Evolutionary conservation across 2,888 invertebrate genomes (phyloP).

Genomic region (Trissolcus brochymenae): DNA sequence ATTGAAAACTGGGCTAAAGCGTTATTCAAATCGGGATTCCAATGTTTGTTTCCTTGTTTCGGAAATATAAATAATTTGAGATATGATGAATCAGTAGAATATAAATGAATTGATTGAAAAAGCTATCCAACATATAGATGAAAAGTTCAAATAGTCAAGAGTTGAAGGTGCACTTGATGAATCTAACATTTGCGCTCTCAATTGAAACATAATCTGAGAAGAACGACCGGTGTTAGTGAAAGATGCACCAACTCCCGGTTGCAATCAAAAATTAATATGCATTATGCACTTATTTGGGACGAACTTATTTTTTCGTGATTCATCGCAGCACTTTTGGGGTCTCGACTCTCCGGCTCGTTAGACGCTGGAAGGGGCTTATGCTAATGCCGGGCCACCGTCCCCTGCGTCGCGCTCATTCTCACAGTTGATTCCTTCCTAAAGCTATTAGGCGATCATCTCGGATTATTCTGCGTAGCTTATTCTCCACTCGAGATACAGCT

Average conservation of each 20-base stretch:
- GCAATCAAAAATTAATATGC: conserved; percentile 51
- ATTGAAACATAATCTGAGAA: background rate
- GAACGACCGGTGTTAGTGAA: background rate
- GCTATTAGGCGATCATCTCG: conserved; percentile 76
- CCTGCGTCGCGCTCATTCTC: conserved; percentile 56
- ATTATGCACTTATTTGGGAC: conserved; percentile 56
- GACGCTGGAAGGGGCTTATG: conserved; percentile 72
- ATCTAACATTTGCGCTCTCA: too few species aligned
- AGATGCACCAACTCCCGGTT: conserved; percentile 17
- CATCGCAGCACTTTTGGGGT: conserved; percentile 74
- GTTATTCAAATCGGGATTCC: too few species aligned
- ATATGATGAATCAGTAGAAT: too few species aligned
- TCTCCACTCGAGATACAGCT: conserved; percentile 70
- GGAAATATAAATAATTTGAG: too few species aligned
- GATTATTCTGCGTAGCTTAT: conserved; percentile 73
- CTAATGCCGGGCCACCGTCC: conserved; percentile 72
- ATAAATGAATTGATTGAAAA: too few species aligned
- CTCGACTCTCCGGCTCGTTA: conserved; percentile 73
- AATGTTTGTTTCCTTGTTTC: too few species aligned
- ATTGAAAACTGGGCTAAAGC: too few species aligned
- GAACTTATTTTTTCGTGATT: conserved; percentile 59
- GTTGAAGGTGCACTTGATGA: too few species aligned
- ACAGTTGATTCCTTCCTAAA: conserved; percentile 75
- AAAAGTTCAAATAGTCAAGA: too few species aligned
- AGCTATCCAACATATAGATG: too few species aligned